These are phyloP conservation scores for Ormyrus labotus DNA, from an alignment of 2,888 invertebrate genomes.

Conservation along the genomic window DNA sequence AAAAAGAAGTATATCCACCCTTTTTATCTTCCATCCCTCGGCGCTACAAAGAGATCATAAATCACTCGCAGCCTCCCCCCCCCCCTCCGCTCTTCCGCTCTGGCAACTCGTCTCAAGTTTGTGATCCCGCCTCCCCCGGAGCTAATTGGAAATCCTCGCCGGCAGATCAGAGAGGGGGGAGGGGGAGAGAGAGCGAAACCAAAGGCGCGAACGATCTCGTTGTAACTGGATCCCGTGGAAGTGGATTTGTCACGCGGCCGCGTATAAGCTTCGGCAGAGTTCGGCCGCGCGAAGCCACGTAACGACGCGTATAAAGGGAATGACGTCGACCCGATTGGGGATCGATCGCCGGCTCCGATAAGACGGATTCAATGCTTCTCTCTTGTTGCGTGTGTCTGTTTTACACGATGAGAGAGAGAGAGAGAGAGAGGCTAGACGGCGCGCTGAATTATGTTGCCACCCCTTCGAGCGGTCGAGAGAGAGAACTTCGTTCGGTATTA, in stretches of 20 bases:
- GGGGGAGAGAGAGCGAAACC: constrained; percentile 1
- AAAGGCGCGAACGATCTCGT: constrained; percentile 20
- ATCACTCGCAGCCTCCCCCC: too few relatives aligned
- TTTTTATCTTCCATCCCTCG: too few relatives aligned
- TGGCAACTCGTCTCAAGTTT: constrained; percentile 5
- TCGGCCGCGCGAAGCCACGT: constrained; percentile 20
- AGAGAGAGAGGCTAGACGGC: neutral
- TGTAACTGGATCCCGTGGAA: constrained; percentile 17
- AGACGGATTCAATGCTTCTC: constrained; percentile 3
- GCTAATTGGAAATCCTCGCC: too few relatives aligned
- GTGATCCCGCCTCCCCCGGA: too few relatives aligned
- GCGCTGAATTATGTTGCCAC: constrained; percentile 12
- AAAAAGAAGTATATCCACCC: too few relatives aligned
- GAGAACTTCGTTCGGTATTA: constrained; percentile 3
- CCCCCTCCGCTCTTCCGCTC: neutral
- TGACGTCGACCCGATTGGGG: constrained; percentile 6
- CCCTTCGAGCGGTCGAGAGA: neutral
- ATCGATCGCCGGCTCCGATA: constrained; percentile 20
- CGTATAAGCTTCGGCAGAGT: neutral
- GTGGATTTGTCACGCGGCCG: constrained; percentile 15
- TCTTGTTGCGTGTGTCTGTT: neutral
- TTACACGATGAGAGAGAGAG: neutral
- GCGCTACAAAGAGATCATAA: too few relatives aligned
- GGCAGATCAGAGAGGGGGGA: too few relatives aligned
- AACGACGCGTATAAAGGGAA: constrained; percentile 28